Base-by-base conservation (phyloP, 2,113 vertebrate species). In the Alaudala cheleensis region DNA sequence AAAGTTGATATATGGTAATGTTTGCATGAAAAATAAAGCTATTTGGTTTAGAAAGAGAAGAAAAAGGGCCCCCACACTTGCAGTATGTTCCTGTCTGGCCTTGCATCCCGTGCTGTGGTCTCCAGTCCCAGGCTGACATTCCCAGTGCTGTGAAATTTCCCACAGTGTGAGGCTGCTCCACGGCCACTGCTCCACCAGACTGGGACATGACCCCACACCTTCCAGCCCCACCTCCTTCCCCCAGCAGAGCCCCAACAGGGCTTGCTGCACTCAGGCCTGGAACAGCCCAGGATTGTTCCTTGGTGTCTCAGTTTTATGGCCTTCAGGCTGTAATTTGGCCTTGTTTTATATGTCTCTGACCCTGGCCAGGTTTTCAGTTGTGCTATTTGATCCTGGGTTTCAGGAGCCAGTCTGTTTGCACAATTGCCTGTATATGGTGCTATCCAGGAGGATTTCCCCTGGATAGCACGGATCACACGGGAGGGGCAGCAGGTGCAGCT, bases 401-500 rank as follows among this genome's bases (percentile, higher is more conserved):
- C 37, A 67, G 82, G 51, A 74, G 31, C 6, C 3, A 16, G 18
- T 9, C 17, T 70, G 31, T 66, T 81, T 71, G 42, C 39, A 62
- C 12, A 62, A 22, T 10, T 14, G 10, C 12, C 47, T 61, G 5
- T 31, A 19, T 42, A 0, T 20, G 29, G 64, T 71, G 23, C 5
- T 14, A 33, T 37, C 37, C 16, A 22, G 42, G n/a, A 79, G 34
- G 22, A 3, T 40, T 88, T 76, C 12, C 34, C 28, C 16, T 47
- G 51, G 29, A 8, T 33, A 6, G 9, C 16, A 22, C 0, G 0
- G 50, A 9, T 28, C 3, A 6, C 8, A 3, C 1, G 3, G 49
- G 39, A 86, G 10, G 23, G 33, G 31, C 25, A 37, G 39, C 6
- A 2, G 47, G 54, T 54, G 42, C 44, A 47, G 18, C 22, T 2